Conservation (phyloP, 2,113 vertebrate species). For the Esox niger region DNA sequence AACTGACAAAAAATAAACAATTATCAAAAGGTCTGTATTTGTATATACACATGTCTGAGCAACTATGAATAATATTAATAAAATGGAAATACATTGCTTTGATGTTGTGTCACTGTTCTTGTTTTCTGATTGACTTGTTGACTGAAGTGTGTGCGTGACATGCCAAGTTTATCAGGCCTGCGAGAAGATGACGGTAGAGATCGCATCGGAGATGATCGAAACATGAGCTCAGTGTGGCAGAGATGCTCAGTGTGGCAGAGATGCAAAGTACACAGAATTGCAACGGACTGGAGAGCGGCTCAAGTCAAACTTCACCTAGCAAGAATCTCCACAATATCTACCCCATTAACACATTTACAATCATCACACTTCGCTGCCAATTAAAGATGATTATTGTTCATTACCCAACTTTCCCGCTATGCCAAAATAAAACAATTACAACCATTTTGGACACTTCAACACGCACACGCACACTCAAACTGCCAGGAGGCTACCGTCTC, state of each 20-base stretch:
- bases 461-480: not conserved
- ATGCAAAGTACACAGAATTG: not conserved
- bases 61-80: constrained; percentile 95
- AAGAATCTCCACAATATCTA: not conserved
- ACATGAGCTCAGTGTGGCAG: no score
- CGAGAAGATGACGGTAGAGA: no score
- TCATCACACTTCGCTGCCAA: not conserved
- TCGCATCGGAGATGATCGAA: no score
- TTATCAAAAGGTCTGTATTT: constrained; percentile 89
- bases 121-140: constrained; percentile 12
- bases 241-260: not conserved
- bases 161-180: not conserved
- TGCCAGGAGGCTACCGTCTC: no score
- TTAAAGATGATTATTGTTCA: no score
- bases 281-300: not conserved
- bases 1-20: constrained; percentile 74
- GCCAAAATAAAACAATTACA: no score
- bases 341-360: not conserved
- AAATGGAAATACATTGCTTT: constrained; percentile 70
- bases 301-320: not conserved
- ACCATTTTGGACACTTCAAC: not conserved
- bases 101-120: constrained; percentile 27
- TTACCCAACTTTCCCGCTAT: no score
- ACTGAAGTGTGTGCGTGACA: not conserved
- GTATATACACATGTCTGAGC: constrained; percentile 99